These are phyloP conservation scores for Drosophila lacteicornis DNA, from an alignment of 1,140 invertebrate genomes.

Conservation along the genomic window DNA sequence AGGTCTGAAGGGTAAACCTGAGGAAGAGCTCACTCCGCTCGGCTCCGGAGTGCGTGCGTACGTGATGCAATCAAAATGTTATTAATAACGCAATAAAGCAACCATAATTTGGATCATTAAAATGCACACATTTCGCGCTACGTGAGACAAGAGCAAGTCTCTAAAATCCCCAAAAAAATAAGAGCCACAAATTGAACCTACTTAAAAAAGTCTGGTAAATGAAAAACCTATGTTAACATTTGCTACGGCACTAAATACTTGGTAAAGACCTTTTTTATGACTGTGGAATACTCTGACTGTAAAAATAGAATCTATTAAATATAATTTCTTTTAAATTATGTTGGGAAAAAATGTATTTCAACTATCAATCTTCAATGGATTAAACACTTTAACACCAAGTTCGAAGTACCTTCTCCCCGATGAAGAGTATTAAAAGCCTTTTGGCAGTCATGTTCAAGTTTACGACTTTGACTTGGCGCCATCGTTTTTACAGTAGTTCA, in stretches of 20 bases:
- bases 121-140: slow-evolving; percentile 76
- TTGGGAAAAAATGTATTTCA: too few relatives aligned
- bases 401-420: not conserved
- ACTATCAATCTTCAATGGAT: not conserved
- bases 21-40: slow-evolving; percentile 6
- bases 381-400: not conserved
- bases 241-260: slow-evolving; percentile 17
- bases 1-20: slow-evolving; percentile 20
- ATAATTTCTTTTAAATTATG: too few relatives aligned
- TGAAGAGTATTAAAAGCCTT: slow-evolving; percentile 26
- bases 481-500: slow-evolving; percentile 41
- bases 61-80: slow-evolving; percentile 83
- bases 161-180: slow-evolving; percentile 18
- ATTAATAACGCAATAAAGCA: slow-evolving; percentile 83
- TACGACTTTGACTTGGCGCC: slow-evolving; percentile 52
- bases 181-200: slow-evolving; percentile 19
- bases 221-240: slow-evolving; percentile 38
- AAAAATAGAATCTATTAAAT: not conserved
- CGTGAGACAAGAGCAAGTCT: slow-evolving; percentile 48
- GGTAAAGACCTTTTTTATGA: not conserved
- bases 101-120: slow-evolving; percentile 81
- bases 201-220: slow-evolving; percentile 22
- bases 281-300: not conserved
- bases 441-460: slow-evolving; percentile 48
- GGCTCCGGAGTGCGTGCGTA: slow-evolving; percentile 62